Evolutionary conservation across 2,888 invertebrate species (phyloP).

Genomic region (Drosophila rubida): DNA sequence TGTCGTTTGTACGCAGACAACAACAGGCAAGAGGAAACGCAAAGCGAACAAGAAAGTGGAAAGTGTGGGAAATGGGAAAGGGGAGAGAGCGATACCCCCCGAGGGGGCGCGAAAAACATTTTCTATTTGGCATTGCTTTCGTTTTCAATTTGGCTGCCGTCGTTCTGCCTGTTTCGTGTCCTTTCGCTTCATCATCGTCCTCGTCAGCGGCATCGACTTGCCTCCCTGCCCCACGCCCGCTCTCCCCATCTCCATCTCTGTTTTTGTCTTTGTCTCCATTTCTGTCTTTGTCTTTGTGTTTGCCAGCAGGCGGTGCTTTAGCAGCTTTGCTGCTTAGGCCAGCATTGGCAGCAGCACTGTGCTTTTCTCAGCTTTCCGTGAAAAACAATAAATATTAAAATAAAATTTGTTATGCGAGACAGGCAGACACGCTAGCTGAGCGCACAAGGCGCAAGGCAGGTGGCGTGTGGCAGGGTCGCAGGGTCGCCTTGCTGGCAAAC

Average conservation of each 20-base stretch:
- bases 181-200: conserved; percentile 1
- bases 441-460: conserved; percentile 5
- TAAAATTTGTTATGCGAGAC: conserved; percentile 73
- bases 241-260: no score
- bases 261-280: conserved; percentile 27
- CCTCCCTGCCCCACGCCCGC: no score
- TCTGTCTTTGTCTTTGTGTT: conserved; percentile 46
- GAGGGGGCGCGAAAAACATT: conserved; percentile 63
- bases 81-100: not conserved
- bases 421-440: conserved; percentile 54
- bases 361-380: conserved; percentile 70
- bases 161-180: conserved; percentile 28
- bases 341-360: conserved; percentile 37
- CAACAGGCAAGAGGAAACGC: not conserved
- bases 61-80: no score
- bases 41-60: no score
- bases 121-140: conserved; percentile 79
- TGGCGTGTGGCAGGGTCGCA: conserved; percentile 30
- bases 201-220: conserved; percentile 25
- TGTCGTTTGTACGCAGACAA: conserved; percentile 58
- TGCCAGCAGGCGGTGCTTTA: conserved; percentile 32
- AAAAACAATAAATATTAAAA: conserved; percentile 78
- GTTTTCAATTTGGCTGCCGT: conserved; percentile 72
- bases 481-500: conserved; percentile 53
- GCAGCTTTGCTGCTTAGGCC: conserved; percentile 13